Percentiles rank a stretch among this genome's conserved stretches.
Evolutionary conservation across 2,888 invertebrate genomes (phyloP).

Genomic region (Myopa testacea): DNA sequence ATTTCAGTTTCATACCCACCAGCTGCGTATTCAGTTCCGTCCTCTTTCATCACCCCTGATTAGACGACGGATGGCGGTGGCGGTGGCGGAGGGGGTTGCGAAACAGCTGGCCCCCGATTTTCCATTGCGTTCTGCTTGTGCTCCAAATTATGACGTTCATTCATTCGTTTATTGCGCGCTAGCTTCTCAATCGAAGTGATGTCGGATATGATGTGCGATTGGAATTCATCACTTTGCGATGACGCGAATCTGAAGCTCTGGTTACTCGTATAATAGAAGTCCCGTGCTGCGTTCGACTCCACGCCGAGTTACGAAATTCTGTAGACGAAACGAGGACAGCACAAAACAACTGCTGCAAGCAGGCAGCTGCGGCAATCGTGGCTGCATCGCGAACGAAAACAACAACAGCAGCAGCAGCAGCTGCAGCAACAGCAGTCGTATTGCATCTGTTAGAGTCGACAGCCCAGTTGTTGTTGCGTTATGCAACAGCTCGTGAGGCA

Average conservation of each 20-base stretch:
- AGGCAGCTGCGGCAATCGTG: conserved; percentile 6
- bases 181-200: too few species aligned
- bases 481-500: conserved; percentile 33
- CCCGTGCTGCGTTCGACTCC: background rate
- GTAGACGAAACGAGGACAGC: conserved; percentile 3
- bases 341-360: background rate
- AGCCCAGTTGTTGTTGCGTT: conserved; percentile 4
- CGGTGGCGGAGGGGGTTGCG: too few species aligned
- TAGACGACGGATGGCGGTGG: too few species aligned
- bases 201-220: background rate
- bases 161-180: too few species aligned
- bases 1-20: too few species aligned
- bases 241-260: background rate
- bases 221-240: background rate
- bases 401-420: conserved; percentile 16
- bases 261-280: background rate
- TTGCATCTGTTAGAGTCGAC: background rate
- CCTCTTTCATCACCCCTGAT: too few species aligned
- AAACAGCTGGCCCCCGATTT: too few species aligned
- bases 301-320: conserved; percentile 3
- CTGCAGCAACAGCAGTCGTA: background rate
- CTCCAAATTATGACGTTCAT: too few species aligned
- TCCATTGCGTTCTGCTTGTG: too few species aligned
- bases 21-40: too few species aligned
- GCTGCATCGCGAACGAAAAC: conserved; percentile 1